Evolutionary conservation across 1,140 invertebrate genomes (phyloP).

Genomic region (Diabrotica undecimpunctata): DNA sequence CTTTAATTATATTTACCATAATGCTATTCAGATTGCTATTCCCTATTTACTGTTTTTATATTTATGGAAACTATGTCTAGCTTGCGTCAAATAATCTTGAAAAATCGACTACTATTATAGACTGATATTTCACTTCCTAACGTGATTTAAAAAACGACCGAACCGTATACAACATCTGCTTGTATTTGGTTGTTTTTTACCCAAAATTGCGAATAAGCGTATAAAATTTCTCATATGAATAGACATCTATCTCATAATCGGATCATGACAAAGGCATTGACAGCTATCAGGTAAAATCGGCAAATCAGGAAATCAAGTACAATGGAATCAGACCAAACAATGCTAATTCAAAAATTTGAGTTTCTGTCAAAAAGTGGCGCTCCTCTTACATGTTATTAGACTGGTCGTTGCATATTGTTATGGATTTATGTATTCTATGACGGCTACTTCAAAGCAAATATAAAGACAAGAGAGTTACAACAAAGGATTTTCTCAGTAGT

Average conservation of each 20-base stretch:
- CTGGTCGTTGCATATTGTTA: not conserved
- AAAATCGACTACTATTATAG: too few species aligned
- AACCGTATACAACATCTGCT: not conserved
- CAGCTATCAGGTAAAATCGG: constrained; percentile 1
- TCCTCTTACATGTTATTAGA: not conserved
- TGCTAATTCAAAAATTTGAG: not conserved
- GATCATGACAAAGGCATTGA: constrained; percentile 2
- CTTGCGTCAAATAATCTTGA: too few species aligned
- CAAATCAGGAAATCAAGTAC: not conserved
- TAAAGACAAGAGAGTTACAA: not conserved
- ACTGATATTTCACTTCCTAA: too few species aligned
- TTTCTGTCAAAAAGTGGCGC: not conserved
- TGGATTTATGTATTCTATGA: not conserved
- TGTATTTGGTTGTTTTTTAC: constrained; percentile 1
- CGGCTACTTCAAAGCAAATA: not conserved
- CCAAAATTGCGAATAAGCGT: not conserved
- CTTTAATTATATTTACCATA: too few species aligned
- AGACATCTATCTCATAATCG: not conserved
- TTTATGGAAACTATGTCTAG: too few species aligned
- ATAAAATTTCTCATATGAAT: constrained; percentile 1
- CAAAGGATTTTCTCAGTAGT: too few species aligned
- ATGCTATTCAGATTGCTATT: too few species aligned
- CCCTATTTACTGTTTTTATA: not conserved
- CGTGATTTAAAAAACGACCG: too few species aligned
- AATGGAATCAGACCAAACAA: not conserved